A percentile compares a stretch with the other conserved stretches of the same genome.
These are phyloP conservation scores for Mamestra brassicae DNA, from an alignment of 2,888 invertebrate species.

Conservation along the genomic window DNA sequence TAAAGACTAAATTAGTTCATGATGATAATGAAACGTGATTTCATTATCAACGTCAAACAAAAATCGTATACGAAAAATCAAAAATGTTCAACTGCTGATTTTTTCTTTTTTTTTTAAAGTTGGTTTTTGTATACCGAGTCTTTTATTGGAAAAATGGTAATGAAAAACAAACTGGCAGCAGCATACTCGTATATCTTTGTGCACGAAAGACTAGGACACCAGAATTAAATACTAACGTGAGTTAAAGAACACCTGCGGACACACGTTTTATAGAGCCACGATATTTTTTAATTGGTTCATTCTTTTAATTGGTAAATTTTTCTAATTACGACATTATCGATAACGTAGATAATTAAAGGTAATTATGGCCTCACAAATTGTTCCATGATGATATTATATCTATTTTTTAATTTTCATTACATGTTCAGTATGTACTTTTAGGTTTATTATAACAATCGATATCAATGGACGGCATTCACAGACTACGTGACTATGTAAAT, in stretches of 20 bases:
- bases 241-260: not conserved
- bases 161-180: too few relatives aligned
- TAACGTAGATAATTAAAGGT: not conserved
- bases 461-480: not conserved
- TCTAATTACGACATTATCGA: slow-evolving; percentile 11
- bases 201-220: not conserved
- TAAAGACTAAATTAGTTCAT: too few relatives aligned
- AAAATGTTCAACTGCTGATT: too few relatives aligned
- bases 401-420: not conserved
- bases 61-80: too few relatives aligned
- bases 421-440: too few relatives aligned
- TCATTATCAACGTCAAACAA: too few relatives aligned
- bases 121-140: too few relatives aligned
- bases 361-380: not conserved
- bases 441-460: not conserved
- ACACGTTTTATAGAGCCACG: too few relatives aligned
- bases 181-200: too few relatives aligned
- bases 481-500: not conserved
- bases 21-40: too few relatives aligned
- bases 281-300: slow-evolving; percentile 3
- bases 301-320: not conserved
- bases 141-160: too few relatives aligned
- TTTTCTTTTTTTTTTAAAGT: too few relatives aligned
- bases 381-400: not conserved
- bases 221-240: not conserved